phyloP scores from a whole-genome alignment of 2,113 vertebrate genomes.

The human region DNA sequence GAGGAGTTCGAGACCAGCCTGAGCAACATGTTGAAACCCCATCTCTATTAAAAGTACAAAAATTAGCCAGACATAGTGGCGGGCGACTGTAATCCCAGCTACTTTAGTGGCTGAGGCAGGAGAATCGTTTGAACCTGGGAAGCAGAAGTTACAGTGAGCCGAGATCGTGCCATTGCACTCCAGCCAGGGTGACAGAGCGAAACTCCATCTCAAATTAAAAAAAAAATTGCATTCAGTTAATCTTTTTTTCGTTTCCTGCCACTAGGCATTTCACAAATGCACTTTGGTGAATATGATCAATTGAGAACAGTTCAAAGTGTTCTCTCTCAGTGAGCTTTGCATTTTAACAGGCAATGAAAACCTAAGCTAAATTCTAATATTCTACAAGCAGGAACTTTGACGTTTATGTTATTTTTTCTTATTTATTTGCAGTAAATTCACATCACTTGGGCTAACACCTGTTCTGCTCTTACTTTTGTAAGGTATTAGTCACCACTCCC shows the following conservation, averaged over 20 bases:
- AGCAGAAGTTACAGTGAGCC: too few relatives aligned
- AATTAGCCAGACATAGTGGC: too few relatives aligned
- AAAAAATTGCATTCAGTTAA: background rate
- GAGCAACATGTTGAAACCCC: too few relatives aligned
- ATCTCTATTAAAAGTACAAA: too few relatives aligned
- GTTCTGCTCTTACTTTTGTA: background rate
- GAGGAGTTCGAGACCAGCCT: too few relatives aligned
- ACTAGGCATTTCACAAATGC: background rate
- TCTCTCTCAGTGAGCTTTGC: background rate
- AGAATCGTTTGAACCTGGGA: too few relatives aligned
- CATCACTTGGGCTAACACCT: background rate
- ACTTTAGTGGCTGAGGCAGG: too few relatives aligned
- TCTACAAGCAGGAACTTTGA: background rate
- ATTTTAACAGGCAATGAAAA: background rate
- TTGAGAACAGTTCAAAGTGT: background rate
- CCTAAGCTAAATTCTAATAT: background rate
- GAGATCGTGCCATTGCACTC: too few relatives aligned
- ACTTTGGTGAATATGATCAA: background rate
- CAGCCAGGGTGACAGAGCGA: too few relatives aligned
- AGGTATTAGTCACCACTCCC: background rate
- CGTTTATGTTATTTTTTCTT: background rate
- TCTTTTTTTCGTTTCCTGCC: background rate
- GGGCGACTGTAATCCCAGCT: too few relatives aligned
- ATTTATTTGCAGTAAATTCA: background rate
- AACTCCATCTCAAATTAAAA: too few relatives aligned